Conservation (phyloP, 2,797 vertebrate genomes). For the Epinephelus malabaricus region DNA sequence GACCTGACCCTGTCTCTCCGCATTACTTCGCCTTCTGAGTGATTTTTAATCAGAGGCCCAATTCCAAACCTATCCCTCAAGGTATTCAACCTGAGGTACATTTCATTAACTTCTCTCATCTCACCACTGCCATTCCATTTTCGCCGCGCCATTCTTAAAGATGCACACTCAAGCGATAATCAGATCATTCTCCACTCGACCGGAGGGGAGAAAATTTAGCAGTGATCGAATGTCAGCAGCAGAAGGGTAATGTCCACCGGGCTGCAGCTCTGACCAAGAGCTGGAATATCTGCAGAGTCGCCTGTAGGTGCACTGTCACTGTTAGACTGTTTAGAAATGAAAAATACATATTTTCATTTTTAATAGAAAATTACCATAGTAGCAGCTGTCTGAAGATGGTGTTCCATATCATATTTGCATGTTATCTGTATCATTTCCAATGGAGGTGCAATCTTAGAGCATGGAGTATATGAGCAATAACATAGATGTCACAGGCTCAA, state of each 20-base stretch:
- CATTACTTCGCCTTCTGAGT: constrained; percentile 81
- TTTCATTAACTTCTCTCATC: constrained; percentile 85
- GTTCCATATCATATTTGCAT: neutral
- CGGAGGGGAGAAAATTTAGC: constrained; percentile 57
- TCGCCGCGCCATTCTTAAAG: constrained; percentile 74
- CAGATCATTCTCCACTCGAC: constrained; percentile 75
- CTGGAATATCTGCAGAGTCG: constrained; percentile 1
- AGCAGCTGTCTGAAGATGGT: constrained; percentile 28
- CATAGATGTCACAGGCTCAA: neutral
- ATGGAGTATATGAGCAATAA: neutral
- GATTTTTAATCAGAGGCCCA: constrained; percentile 87
- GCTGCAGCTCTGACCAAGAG: constrained; percentile 33
- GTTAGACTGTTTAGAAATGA: constrained; percentile 15
- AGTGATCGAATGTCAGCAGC: constrained; percentile 65
- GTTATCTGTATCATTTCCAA: constrained; percentile 4
- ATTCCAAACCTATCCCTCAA: constrained; percentile 85
- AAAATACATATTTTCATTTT: constrained; percentile 20
- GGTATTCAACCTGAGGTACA: constrained; percentile 83
- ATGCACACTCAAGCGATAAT: constrained; percentile 80
- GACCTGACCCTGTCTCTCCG: constrained; percentile 74
- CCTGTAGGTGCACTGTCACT: neutral
- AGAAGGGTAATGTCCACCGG: constrained; percentile 49
- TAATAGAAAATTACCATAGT: neutral
- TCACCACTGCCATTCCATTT: constrained; percentile 76
- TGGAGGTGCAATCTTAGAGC: neutral